Conservation (phyloP, 2,888 invertebrate species). For the Macaria liturata region DNA sequence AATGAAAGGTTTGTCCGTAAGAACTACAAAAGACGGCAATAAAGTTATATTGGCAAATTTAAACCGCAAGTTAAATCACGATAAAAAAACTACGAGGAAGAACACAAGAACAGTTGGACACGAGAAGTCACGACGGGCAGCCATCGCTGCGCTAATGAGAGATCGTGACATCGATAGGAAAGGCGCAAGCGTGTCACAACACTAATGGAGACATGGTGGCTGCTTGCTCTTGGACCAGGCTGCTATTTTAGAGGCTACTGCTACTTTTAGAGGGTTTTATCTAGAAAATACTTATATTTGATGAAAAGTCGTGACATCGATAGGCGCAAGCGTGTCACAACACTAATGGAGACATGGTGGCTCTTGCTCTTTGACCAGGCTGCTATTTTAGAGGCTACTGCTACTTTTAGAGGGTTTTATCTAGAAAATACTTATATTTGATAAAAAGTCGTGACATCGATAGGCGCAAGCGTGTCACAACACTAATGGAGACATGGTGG, state of each 20-base stretch:
- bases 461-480: constrained; percentile 16
- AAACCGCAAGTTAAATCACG: no score
- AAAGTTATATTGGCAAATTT: no score
- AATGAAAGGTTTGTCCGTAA: no score
- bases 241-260: not conserved
- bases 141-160: constrained; percentile 65
- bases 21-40: no score
- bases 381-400: not conserved
- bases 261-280: no score
- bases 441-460: constrained; percentile 65
- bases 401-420: no score
- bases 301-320: constrained; percentile 65
- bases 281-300: constrained; percentile 33
- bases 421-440: constrained; percentile 33
- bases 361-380: not conserved
- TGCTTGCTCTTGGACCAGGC: not conserved
- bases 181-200: constrained; percentile 14
- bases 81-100: constrained; percentile 20
- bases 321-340: constrained; percentile 16
- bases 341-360: constrained; percentile 21
- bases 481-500: constrained; percentile 18
- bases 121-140: constrained; percentile 55
- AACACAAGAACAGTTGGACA: constrained; percentile 32
- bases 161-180: constrained; percentile 49
- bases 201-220: constrained; percentile 22